Conservation (phyloP, 2,888 invertebrate genomes). For the Cephus spinipes region DNA sequence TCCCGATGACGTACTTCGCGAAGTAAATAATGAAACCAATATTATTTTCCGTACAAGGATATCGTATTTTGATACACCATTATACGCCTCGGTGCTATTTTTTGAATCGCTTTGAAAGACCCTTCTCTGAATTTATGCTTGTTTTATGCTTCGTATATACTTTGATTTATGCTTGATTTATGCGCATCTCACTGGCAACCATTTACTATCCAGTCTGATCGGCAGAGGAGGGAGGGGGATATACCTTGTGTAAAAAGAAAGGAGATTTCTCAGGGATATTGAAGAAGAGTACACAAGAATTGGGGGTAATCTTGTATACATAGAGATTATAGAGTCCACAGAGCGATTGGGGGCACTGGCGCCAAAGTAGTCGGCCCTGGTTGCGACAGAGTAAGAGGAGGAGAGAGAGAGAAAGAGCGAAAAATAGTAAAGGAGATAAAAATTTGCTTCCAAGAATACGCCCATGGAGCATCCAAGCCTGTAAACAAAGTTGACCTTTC, state of each 20-base stretch:
- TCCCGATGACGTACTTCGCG: not conserved
- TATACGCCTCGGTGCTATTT: not conserved
- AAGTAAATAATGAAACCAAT: not conserved
- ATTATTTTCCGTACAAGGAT: not conserved
- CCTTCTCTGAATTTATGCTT: not conserved
- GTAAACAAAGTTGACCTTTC: constrained; percentile 30
- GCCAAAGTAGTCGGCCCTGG: not conserved
- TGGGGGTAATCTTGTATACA: not conserved
- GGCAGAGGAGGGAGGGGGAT: not conserved
- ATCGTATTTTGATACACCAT: not conserved
- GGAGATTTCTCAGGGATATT: not conserved
- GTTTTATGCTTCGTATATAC: not conserved
- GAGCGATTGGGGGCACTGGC: not conserved
- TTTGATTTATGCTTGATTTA: not conserved
- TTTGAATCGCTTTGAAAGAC: not conserved
- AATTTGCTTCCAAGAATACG: not conserved
- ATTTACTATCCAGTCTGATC: not conserved
- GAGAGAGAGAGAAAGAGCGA: not conserved
- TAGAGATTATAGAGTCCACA: not conserved
- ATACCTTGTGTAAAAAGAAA: not conserved
- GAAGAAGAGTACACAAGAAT: not conserved
- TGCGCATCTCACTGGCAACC: not conserved
- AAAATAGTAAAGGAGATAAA: not conserved
- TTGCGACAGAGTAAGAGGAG: not conserved
- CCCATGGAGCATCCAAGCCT: not conserved